Percentiles rank a stretch among this genome's conserved stretches.
phyloP scores from a whole-genome alignment of 2,888 invertebrate species.

The Odontomyia ornata region DNA sequence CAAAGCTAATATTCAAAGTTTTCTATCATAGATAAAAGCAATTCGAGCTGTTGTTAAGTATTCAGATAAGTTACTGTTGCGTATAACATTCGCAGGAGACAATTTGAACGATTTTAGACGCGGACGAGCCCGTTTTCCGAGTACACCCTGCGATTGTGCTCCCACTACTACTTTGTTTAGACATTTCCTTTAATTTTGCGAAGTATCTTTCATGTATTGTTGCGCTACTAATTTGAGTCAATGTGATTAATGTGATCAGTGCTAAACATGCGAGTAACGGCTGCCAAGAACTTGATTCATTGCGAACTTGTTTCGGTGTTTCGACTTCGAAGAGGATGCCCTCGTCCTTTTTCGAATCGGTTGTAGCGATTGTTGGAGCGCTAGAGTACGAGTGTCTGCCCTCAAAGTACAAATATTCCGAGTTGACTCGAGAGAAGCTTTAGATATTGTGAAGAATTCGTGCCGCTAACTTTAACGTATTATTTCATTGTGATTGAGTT shows the following conservation, averaged over 20 bases:
- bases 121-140: background rate
- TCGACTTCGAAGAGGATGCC: background rate
- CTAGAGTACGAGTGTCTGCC: background rate
- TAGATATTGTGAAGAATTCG: conserved; percentile 45
- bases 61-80: background rate
- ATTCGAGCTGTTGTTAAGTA: conserved; percentile 19
- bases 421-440: conserved; percentile 24
- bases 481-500: background rate
- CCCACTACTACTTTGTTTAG: background rate
- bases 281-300: conserved; percentile 19
- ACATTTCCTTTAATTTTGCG: background rate
- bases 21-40: background rate
- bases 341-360: background rate
- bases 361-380: background rate
- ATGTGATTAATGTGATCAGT: background rate
- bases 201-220: background rate
- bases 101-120: conserved; percentile 36
- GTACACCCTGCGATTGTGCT: background rate
- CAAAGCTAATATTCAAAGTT: conserved; percentile 49
- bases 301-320: background rate
- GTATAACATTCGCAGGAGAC: background rate
- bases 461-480: conserved; percentile 21
- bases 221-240: conserved; percentile 1
- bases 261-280: background rate
- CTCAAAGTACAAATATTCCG: conserved; percentile 16